phyloP scores from a whole-genome alignment of 2,113 vertebrate species.

The Platycercus adscitus region DNA sequence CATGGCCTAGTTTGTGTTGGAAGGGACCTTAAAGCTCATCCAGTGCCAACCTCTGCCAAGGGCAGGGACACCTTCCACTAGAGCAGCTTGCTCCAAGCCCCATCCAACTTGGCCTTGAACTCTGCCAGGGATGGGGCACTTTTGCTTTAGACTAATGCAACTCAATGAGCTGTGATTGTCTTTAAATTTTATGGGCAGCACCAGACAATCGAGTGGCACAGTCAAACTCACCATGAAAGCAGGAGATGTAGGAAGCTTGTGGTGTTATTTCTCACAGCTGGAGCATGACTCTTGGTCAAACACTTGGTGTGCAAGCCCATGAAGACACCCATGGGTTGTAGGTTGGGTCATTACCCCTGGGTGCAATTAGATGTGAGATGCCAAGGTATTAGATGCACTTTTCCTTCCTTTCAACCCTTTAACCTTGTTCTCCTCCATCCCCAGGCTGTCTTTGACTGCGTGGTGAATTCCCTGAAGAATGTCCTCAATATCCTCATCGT shows the following conservation, averaged over 20 bases:
- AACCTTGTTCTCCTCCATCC: not conserved
- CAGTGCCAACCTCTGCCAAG: not conserved
- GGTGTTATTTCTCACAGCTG: not conserved
- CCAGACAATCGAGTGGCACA: not conserved
- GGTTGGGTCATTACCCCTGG: not conserved
- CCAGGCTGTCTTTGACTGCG: slow-evolving; percentile 98
- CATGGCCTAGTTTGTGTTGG: not conserved
- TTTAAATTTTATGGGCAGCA: not conserved
- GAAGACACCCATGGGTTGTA: not conserved
- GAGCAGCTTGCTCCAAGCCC: not conserved
- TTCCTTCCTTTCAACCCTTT: not conserved
- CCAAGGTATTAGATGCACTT: not conserved
- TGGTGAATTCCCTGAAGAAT: slow-evolving; percentile 97
- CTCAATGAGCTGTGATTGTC: not conserved
- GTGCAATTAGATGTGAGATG: no score
- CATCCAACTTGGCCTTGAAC: not conserved
- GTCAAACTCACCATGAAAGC: not conserved
- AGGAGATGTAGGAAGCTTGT: not conserved
- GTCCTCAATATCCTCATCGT: slow-evolving; percentile 97
- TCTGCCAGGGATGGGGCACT: not conserved
- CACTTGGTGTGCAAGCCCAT: not conserved
- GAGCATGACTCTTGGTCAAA: not conserved
- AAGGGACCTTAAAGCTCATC: not conserved
- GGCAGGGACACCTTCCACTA: not conserved
- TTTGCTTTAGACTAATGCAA: not conserved